These are phyloP conservation scores for Pseudomugil tenellus DNA, from an alignment of 2,797 vertebrate species.

Conservation along the genomic window DNA sequence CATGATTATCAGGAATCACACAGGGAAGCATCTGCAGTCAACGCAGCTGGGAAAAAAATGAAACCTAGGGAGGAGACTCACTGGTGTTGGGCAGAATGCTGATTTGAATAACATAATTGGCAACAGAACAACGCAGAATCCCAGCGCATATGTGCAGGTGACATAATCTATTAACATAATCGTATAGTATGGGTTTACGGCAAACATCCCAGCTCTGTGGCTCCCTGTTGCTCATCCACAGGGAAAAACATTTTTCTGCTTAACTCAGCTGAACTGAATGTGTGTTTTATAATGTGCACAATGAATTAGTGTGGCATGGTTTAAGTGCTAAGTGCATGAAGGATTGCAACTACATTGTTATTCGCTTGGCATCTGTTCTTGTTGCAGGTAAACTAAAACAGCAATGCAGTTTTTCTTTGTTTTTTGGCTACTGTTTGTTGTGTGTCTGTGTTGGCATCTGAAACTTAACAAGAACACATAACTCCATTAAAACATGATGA, in stretches of 20 bases:
- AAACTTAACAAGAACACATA: neutral
- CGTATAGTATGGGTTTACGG: slow-evolving; percentile 24
- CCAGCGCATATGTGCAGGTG: slow-evolving; percentile 20
- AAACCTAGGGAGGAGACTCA: slow-evolving; percentile 33
- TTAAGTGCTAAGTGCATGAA: neutral
- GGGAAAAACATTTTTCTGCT: neutral
- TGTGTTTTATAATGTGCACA: neutral
- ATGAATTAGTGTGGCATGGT: neutral
- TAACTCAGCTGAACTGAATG: slow-evolving; percentile 2
- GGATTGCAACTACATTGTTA: slow-evolving; percentile 3
- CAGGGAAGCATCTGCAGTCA: slow-evolving; percentile 46
- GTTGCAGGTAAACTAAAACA: neutral
- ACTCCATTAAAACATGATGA: neutral
- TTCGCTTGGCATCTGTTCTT: neutral
- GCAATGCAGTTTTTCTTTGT: too few relatives aligned
- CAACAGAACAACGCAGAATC: slow-evolving; percentile 31
- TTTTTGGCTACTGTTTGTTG: neutral
- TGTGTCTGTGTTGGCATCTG: neutral
- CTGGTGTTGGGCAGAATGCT: slow-evolving; percentile 30
- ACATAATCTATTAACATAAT: slow-evolving; percentile 34
- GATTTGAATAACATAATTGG: slow-evolving; percentile 47
- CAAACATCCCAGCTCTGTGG: slow-evolving; percentile 9
- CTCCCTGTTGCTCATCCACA: slow-evolving; percentile 13
- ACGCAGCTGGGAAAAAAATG: slow-evolving; percentile 14
- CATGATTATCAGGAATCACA: slow-evolving; percentile 29